Conservation (phyloP, 2,888 invertebrate genomes). For the Spisula subtruncata region DNA sequence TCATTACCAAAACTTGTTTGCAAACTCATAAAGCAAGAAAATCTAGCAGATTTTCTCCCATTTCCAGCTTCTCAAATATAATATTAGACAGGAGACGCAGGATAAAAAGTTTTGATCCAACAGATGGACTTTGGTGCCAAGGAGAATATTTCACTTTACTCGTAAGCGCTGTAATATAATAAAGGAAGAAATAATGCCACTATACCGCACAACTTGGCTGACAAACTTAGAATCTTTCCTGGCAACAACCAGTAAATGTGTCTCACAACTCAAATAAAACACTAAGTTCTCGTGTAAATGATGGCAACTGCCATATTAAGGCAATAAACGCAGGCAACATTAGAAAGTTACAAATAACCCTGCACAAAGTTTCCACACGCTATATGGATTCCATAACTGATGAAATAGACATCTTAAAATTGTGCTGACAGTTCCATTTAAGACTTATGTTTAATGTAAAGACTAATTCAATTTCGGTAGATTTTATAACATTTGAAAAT, state of each 20-base stretch:
- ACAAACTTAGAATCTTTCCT: background rate
- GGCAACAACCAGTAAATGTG: constrained; percentile 3
- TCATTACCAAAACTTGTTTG: constrained; percentile 32
- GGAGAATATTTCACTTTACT: constrained; percentile 14
- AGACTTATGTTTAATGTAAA: no score
- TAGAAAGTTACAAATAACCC: background rate
- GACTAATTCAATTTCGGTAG: no score
- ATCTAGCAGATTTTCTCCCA: constrained; percentile 18
- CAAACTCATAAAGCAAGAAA: constrained; percentile 18
- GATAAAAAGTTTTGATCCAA: background rate
- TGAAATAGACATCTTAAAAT: no score
- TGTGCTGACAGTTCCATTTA: no score
- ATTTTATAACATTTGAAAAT: no score
- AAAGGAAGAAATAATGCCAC: background rate
- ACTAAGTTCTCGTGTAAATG: background rate
- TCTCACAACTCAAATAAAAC: background rate
- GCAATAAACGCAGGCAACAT: background rate
- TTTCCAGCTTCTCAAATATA: background rate
- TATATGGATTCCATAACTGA: no score
- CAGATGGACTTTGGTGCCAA: constrained; percentile 1
- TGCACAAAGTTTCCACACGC: background rate
- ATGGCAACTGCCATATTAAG: background rate
- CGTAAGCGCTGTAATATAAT: background rate
- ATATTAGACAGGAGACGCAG: background rate
- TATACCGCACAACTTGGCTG: background rate